Base-by-base conservation (phyloP, 2,888 invertebrate genomes). In the Dolichomitus sp. region DNA sequence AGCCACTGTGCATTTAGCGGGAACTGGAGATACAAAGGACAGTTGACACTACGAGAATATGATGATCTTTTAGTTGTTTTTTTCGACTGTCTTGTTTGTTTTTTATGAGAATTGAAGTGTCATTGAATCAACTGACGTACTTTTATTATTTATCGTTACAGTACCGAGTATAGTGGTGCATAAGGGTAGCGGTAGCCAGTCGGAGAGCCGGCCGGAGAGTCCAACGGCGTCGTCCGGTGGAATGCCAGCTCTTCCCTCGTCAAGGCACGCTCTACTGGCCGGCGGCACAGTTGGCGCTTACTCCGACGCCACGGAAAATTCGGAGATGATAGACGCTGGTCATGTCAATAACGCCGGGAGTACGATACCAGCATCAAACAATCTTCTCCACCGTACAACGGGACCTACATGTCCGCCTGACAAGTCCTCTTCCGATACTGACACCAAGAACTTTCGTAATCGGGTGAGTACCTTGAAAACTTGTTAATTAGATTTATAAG, bases 131-230 rank as follows among this genome's bases (percentile, higher is more conserved):
- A 45, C 52, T 30, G 45, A 42, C 12, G 33, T 19, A 37, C 23
- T 66, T 69, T 27, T 9, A 72, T 42, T 6, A 40, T 80, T 45
- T 14, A 37, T 57, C 90, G 87, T 92, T 92, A 5, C 90, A 94
- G 93, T 92, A 90, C 92, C 93, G 85, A 93, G 92, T 87, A 92
- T 93, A 92, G 93, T 93, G 88, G 93, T 93, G 86, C 91, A 91
- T 91, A 92, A 92, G 89, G 90, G 91, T 74, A 89, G 87, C 86
- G 84, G 73, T n/a, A 85, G 86, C 84, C 90, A 88, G 85, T 92
- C 91, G 66, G 88, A 90, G 68, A 92, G 91, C 77, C 91, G 91
- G 87, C 90, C 91, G 85, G 91, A 90, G 83, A 91, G 91, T 90
- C 91, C 92, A 83, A 89, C 88, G 85, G 90, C 84, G 85, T 86